Evolutionary conservation across 2,113 vertebrate genomes (phyloP).

Genomic region (Proterorhinus semilunaris): DNA sequence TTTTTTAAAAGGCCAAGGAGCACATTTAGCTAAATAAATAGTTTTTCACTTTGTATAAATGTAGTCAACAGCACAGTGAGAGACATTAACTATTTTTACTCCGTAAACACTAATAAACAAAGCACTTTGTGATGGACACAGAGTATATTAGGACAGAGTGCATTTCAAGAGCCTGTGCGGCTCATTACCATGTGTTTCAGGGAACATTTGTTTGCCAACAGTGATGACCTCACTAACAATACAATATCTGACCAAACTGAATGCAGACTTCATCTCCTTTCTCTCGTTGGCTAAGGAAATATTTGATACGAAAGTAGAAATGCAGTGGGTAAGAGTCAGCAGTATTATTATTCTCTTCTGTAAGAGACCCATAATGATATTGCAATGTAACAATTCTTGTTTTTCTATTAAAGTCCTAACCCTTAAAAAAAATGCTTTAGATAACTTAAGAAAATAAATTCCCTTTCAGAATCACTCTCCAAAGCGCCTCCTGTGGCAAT

Average conservation of each 20-base stretch:
- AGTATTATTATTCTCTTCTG: too few relatives aligned
- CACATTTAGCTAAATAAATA: too few relatives aligned
- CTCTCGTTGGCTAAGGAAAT: too few relatives aligned
- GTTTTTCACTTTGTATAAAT: too few relatives aligned
- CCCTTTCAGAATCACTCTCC: neutral
- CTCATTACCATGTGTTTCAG: neutral
- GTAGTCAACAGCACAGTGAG: neutral
- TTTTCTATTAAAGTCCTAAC: too few relatives aligned
- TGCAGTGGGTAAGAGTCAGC: too few relatives aligned
- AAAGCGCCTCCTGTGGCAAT: conserved; percentile 2
- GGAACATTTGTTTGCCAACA: neutral
- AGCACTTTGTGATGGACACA: neutral
- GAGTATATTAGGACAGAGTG: neutral
- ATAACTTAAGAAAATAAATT: neutral
- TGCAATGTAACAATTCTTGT: too few relatives aligned
- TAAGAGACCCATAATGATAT: too few relatives aligned
- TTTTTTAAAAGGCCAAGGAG: too few relatives aligned
- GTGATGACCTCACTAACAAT: neutral
- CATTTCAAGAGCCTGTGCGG: neutral
- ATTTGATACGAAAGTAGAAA: neutral
- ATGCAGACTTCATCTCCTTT: neutral
- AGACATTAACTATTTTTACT: neutral
- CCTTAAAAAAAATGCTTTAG: too few relatives aligned
- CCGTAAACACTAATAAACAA: neutral
- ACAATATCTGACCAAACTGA: neutral